Base-by-base conservation (phyloP, 2,113 vertebrate species). In the Megaptera novaeangliae region DNA sequence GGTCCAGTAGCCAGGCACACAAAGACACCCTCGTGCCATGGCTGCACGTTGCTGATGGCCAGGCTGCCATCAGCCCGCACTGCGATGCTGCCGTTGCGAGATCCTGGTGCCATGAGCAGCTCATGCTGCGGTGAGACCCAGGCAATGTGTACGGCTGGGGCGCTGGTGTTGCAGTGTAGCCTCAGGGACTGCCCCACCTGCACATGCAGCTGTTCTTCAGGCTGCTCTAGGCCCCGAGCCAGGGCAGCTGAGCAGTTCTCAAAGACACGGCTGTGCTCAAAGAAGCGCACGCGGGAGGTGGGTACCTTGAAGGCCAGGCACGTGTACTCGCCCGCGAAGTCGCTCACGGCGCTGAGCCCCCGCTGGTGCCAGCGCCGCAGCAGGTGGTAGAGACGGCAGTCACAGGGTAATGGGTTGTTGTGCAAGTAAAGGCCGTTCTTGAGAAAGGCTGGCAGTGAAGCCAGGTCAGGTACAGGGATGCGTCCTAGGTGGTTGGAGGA, bases 371-470 rank as follows among this genome's bases (percentile, higher is more conserved):
- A 99, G 95, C 71, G 98, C 90, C 92, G 98, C 85, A 99, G 99
- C 98, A 99, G 99, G 61, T 96, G 95, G 80, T 99, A 99, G 96
- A 99, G 99, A 0, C 98, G 96, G 96, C 99, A 99, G 94, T 99
- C 99, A 10, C 99, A 99, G 90, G 95, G 97, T 95, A 99, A 88
- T 0, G 99, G 99, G 98, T 99, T 99, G 98, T 99, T 99, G 98
- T 99, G 99, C 81, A 99, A 97, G 97, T 99, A 99, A 25, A 99
- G 99, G 25, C 99, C 99, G 0, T 98, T 98, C 98, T 99, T 99
- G 34, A 99, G 77, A 0, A 97, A 97, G 13, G 74, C 94, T 0
- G 99, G 99, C 95, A 99, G 95, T 1, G 97, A 95, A 0, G 95
- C 96, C 31, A 99, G 98, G 52, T 99, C 98, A 11, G 99, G 98